phyloP scores from a whole-genome alignment of 1,140 invertebrate genomes.

The Lasaia peninsularis region DNA sequence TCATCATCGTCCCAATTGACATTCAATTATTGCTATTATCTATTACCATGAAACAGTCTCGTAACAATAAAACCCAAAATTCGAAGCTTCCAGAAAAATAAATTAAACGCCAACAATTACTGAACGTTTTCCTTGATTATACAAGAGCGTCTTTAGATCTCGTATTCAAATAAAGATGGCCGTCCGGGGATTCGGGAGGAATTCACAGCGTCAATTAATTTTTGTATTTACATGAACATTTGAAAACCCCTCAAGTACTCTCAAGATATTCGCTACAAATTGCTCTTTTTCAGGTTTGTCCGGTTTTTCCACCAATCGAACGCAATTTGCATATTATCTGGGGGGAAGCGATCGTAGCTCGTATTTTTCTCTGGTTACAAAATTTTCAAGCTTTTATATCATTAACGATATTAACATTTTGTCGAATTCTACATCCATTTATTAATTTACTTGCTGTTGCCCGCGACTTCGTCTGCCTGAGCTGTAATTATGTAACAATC shows the following conservation, averaged over 20 bases:
- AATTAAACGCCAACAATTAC: slow-evolving; percentile 20
- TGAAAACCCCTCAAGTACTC: slow-evolving; percentile 15
- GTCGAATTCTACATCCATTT: no score
- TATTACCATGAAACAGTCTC: no score
- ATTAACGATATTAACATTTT: no score
- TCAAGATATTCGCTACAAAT: slow-evolving; percentile 27
- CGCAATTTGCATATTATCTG: slow-evolving; percentile 24
- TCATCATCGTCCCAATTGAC: no score
- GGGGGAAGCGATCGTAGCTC: no score
- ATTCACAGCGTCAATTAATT: slow-evolving; percentile 29
- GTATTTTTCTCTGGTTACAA: no score
- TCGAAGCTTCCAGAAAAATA: slow-evolving; percentile 3
- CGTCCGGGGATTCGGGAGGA: slow-evolving; percentile 11
- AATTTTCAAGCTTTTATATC: no score
- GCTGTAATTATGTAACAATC: no score
- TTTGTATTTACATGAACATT: slow-evolving; percentile 27
- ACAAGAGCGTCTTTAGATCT: slow-evolving; percentile 23
- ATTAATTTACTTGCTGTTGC: no score
- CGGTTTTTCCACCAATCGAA: slow-evolving; percentile 27
- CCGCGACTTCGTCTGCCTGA: no score
- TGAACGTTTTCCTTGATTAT: slow-evolving; percentile 22
- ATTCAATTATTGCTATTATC: no score
- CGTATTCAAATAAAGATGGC: slow-evolving; percentile 26
- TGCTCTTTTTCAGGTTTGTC: slow-evolving; percentile 24
- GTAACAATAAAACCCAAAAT: slow-evolving; percentile 2